phyloP scores from a whole-genome alignment of 1,140 invertebrate genomes.

The Drosophila tsacasi region DNA sequence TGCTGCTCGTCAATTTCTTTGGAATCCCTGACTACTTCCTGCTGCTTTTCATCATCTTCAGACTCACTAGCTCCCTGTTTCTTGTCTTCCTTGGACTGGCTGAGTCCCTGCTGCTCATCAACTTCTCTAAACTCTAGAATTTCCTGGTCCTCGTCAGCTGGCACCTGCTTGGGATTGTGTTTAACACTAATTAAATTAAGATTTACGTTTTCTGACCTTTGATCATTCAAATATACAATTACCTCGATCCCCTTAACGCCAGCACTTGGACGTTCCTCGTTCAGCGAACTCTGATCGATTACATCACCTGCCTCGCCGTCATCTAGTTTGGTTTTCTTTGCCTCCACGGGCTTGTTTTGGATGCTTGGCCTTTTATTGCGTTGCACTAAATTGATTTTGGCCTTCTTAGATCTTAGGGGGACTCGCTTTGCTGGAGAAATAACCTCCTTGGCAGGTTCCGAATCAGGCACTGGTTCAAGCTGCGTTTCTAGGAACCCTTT shows the following conservation, averaged over 20 bases:
- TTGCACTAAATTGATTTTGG: conserved; percentile 76
- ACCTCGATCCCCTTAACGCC: conserved; percentile 21
- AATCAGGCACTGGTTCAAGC: neutral
- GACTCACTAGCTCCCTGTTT: neutral
- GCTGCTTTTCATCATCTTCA: neutral
- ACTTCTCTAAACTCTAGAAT: neutral
- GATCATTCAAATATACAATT: conserved; percentile 10
- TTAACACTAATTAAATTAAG: conserved; percentile 43
- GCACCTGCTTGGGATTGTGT: conserved; percentile 28
- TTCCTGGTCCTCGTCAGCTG: conserved; percentile 9
- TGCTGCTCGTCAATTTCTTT: neutral
- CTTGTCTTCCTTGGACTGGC: neutral
- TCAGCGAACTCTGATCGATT: conserved; percentile 10
- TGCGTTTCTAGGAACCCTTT: conserved; percentile 8
- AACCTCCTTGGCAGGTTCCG: conserved; percentile 8
- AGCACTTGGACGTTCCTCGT: conserved; percentile 3
- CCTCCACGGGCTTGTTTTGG: conserved; percentile 9
- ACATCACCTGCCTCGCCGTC: neutral
- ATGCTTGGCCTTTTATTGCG: conserved; percentile 47
- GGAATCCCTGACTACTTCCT: neutral
- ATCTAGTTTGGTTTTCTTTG: conserved; percentile 11
- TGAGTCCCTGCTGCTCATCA: neutral
- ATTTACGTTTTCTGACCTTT: conserved; percentile 26
- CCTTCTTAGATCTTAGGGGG: conserved; percentile 57
- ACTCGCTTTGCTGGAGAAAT: conserved; percentile 5